Conservation (phyloP, 2,113 vertebrate genomes). For the Hippocampus barbouri region DNA sequence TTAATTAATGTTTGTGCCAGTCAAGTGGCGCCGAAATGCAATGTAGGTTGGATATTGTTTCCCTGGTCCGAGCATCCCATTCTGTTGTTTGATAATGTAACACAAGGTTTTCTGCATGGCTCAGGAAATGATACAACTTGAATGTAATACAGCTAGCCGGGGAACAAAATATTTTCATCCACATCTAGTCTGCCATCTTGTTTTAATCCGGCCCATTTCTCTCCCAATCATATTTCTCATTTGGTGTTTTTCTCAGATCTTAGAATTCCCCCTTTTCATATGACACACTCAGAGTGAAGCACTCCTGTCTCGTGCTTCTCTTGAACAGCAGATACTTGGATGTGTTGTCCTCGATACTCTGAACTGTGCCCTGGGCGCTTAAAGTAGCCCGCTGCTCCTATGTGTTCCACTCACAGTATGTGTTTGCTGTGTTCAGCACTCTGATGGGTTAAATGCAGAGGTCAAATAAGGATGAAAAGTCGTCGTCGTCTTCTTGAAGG, state of each 20-base stretch:
- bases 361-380: too few species aligned
- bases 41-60: conserved; percentile 4
- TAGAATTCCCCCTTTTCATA: not conserved
- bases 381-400: too few species aligned
- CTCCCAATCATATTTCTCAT: not conserved
- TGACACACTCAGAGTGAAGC: not conserved
- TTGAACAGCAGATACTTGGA: too few species aligned
- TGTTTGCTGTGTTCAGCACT: too few species aligned
- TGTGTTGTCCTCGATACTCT: too few species aligned
- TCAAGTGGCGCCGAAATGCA: conserved; percentile 1
- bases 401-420: too few species aligned
- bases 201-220: not conserved
- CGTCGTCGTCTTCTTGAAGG: too few species aligned
- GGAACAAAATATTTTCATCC: conserved; percentile 4
- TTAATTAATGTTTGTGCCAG: not conserved
- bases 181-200: not conserved
- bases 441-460: too few species aligned
- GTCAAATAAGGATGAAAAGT: too few species aligned
- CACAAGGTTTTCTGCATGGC: not conserved
- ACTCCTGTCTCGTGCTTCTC: too few species aligned
- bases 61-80: not conserved
- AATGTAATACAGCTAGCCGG: conserved; percentile 2
- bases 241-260: not conserved
- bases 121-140: conserved; percentile 1
- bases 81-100: conserved; percentile 6